A percentile compares a stretch with the other conserved stretches of the same genome.
Evolutionary conservation across 2,113 vertebrate species (phyloP).

Genomic region (Ceyx margarethae): DNA sequence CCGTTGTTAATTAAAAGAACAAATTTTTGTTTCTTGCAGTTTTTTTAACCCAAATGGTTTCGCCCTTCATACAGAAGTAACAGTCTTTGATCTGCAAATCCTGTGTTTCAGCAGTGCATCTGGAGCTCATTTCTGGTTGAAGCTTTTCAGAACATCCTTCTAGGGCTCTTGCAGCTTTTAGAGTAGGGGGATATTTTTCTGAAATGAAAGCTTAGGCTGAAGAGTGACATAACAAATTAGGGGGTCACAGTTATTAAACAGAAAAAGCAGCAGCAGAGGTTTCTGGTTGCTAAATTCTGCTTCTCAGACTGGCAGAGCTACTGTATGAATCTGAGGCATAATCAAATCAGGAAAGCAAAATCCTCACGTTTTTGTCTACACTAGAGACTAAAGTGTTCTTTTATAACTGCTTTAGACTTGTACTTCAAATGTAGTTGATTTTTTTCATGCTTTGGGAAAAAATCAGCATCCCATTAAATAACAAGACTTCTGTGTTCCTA

Average conservation of each 20-base stretch:
- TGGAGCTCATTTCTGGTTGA: slow-evolving; percentile 40
- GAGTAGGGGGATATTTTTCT: neutral
- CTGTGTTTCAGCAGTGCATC: slow-evolving; percentile 44
- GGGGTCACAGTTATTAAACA: slow-evolving; percentile 2
- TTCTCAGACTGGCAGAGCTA: neutral
- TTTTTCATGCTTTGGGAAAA: neutral
- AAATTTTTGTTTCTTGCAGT: neutral
- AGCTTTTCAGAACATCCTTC: neutral
- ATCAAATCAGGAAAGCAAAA: neutral
- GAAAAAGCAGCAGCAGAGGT: neutral
- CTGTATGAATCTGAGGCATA: neutral
- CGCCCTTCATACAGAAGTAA: slow-evolving; percentile 5
- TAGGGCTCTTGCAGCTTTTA: slow-evolving; percentile 32
- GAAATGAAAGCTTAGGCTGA: slow-evolving; percentile 30
- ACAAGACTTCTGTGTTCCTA: neutral
- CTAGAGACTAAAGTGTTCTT: neutral
- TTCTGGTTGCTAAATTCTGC: neutral
- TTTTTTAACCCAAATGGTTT: slow-evolving; percentile 12
- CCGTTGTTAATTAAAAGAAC: slow-evolving; percentile 42
- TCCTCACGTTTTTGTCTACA: neutral
- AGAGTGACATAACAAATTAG: slow-evolving; percentile 7
- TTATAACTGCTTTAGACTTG: neutral
- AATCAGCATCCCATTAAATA: neutral
- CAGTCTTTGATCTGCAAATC: slow-evolving; percentile 28
- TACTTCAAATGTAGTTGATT: neutral